Conservation (phyloP, 2,113 vertebrate genomes). For the Neodontobutis hainanensis region DNA sequence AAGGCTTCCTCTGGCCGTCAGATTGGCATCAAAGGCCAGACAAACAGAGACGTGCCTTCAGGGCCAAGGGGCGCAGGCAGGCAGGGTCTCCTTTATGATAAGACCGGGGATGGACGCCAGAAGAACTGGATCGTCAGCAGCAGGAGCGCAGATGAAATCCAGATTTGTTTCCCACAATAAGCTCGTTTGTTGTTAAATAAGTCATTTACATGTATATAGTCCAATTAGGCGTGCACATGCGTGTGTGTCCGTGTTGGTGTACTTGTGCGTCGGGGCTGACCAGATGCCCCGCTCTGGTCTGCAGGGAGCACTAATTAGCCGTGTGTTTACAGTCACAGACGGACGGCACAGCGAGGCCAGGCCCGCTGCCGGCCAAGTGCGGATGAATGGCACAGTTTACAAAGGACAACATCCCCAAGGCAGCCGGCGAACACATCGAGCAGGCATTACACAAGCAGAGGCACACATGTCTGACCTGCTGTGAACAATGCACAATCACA, state of each 20-base stretch:
- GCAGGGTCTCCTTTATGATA: slow-evolving; percentile 32
- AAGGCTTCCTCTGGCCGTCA: slow-evolving; percentile 21
- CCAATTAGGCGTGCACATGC: slow-evolving; percentile 10
- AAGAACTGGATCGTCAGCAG: slow-evolving; percentile 33
- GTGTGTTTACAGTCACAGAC: slow-evolving; percentile 65
- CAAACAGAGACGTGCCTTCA: slow-evolving; percentile 31
- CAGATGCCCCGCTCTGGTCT: slow-evolving; percentile 60
- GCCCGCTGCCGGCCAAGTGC: slow-evolving; percentile 45
- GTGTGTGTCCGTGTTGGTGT: slow-evolving; percentile 3
- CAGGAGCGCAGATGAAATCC: slow-evolving; percentile 14
- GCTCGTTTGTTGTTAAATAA: slow-evolving; percentile 18
- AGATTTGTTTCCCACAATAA: not conserved
- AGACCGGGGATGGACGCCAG: slow-evolving; percentile 34
- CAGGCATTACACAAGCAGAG: slow-evolving; percentile 12
- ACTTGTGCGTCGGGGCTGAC: slow-evolving; percentile 41
- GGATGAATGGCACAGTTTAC: slow-evolving; percentile 38
- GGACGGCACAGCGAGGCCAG: slow-evolving; percentile 48
- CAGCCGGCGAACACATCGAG: slow-evolving; percentile 22
- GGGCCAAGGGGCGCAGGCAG: slow-evolving; percentile 13
- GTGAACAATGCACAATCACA: slow-evolving; percentile 22
- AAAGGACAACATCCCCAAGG: slow-evolving; percentile 54
- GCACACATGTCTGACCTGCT: slow-evolving; percentile 23
- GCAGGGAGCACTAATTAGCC: slow-evolving; percentile 66
- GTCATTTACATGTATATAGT: slow-evolving; percentile 26
- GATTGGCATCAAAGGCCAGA: slow-evolving; percentile 58